Base-by-base conservation (phyloP, 2,888 invertebrate species). In the Acrobasis repandana region DNA sequence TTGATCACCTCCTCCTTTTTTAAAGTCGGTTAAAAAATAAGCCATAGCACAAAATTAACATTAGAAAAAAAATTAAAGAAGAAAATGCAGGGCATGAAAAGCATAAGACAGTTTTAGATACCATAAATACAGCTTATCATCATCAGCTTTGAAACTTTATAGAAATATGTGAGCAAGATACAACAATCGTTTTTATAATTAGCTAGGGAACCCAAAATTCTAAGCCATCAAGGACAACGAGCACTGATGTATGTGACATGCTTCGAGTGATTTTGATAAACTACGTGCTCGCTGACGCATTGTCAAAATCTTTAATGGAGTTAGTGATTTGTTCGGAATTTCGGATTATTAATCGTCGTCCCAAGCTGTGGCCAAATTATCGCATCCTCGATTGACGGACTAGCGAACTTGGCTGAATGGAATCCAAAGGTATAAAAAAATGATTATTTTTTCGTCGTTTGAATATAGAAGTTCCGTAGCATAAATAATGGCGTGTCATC, bases 241-340 rank as follows among this genome's bases (percentile, higher is more conserved):
- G 62, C 70, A 70, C 70, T 80, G 83, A 81, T 79, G 68, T 82
- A 86, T 83, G 82, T 82, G 85, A 82, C 82, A 75, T 68, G 70
- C 61, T 67, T 62, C 67, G 63, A 60, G 63, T 76, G 84, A 85
- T 82, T 82, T 83, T 86, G 87, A 89, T 87, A 83, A 87, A 88
- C 83, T 82, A 77, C 76, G 70, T 71, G 66, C 66, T 67, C 61
- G 76, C 75, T 84, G 87, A 85, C 84, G 82, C 73, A 76, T 80
- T 78, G 85, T 84, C 86, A 82, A 83, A 79, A 79, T 76, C 80
- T 71, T 73, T 83, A 82, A 85, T 84, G 79, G 82, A 80, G 79
- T 81, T 75, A 77, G 77, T 75, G 84, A 85, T 81, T 83, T 80
- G 82, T 81, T 78, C 76, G 67, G 65, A 67, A 28, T 67, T 66